Evolutionary conservation across 2,113 vertebrate species (phyloP).

Genomic region (Otus sunia): DNA sequence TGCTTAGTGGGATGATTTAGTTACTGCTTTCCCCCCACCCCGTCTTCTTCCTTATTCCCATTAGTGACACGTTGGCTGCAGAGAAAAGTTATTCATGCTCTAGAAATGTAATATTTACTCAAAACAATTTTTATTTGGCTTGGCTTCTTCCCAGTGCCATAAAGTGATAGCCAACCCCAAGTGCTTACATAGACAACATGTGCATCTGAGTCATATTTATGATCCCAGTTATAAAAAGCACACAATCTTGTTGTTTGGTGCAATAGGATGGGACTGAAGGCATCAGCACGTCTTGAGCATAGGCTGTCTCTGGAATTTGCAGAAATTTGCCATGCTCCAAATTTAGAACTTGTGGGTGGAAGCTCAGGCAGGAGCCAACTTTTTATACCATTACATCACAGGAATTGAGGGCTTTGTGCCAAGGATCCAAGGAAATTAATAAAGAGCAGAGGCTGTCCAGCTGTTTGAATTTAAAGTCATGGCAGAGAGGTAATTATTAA

Average conservation of each 20-base stretch:
- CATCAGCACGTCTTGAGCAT: slow-evolving; percentile 59
- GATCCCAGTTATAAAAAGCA: slow-evolving; percentile 57
- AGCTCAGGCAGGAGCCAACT: slow-evolving; percentile 63
- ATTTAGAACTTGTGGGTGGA: slow-evolving; percentile 74
- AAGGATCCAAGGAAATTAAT: slow-evolving; percentile 69
- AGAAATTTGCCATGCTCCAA: slow-evolving; percentile 74
- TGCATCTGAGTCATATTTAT: slow-evolving; percentile 73
- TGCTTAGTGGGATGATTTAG: slow-evolving; percentile 54
- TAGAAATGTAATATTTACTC: slow-evolving; percentile 74
- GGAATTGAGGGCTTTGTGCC: slow-evolving; percentile 28
- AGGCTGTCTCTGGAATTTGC: slow-evolving; percentile 60
- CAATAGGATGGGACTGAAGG: slow-evolving; percentile 47
- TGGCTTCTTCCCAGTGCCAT: slow-evolving; percentile 68
- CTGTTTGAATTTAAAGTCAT: slow-evolving; percentile 65
- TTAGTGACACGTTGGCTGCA: slow-evolving; percentile 61
- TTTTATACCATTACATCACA: slow-evolving; percentile 76
- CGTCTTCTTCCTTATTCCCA: slow-evolving; percentile 64
- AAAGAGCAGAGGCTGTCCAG: slow-evolving; percentile 56
- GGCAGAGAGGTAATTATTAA: slow-evolving; percentile 63
- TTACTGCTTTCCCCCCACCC: slow-evolving; percentile 38
- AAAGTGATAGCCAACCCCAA: slow-evolving; percentile 64
- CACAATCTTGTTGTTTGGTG: slow-evolving; percentile 48
- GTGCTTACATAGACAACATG: slow-evolving; percentile 61
- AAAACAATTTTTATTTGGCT: slow-evolving; percentile 76
- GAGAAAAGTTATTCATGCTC: slow-evolving; percentile 69